Conservation (phyloP, 2,888 invertebrate genomes). For the Therioaphis trifolii region DNA sequence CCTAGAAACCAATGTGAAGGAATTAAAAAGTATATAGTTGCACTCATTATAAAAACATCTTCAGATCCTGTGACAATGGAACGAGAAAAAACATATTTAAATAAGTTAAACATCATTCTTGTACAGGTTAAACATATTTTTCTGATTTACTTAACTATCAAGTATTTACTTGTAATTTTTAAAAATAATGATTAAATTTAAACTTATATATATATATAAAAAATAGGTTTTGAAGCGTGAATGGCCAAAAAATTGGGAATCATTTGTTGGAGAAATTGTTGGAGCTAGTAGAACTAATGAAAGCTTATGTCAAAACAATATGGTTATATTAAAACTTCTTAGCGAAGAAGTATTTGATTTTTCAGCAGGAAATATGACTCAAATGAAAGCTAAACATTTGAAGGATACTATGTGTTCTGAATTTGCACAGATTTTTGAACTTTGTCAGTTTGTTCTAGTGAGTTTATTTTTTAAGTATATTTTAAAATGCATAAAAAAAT, state of each 20-base stretch:
- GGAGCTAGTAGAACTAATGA: slow-evolving; percentile 99
- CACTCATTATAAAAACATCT: slow-evolving; percentile 97
- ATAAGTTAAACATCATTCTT: slow-evolving; percentile 98
- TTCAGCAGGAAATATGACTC: slow-evolving; percentile 96
- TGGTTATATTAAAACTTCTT: slow-evolving; percentile 95
- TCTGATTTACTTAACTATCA: not conserved
- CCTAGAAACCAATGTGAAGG: slow-evolving; percentile 97
- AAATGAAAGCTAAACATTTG: slow-evolving; percentile 98
- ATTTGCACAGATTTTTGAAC: slow-evolving; percentile 97
- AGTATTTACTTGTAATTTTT: not conserved
- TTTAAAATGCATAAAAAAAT: not conserved
- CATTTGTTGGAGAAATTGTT: slow-evolving; percentile 98
- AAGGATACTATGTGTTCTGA: slow-evolving; percentile 99
- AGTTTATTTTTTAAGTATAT: slow-evolving; percentile 66
- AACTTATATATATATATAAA: too few relatives aligned
- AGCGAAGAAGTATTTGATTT: slow-evolving; percentile 99
- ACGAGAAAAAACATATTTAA: slow-evolving; percentile 93
- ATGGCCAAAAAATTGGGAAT: slow-evolving; percentile 99
- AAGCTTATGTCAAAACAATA: slow-evolving; percentile 98
- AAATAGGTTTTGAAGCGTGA: slow-evolving; percentile 95
- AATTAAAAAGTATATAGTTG: slow-evolving; percentile 99
- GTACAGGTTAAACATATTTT: slow-evolving; percentile 79
- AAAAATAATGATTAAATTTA: slow-evolving; percentile 64
- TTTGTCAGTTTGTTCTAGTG: slow-evolving; percentile 95
- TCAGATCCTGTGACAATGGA: slow-evolving; percentile 91